Base-by-base conservation (phyloP, 2,113 vertebrate genomes). In the Clupea harengus region DNA sequence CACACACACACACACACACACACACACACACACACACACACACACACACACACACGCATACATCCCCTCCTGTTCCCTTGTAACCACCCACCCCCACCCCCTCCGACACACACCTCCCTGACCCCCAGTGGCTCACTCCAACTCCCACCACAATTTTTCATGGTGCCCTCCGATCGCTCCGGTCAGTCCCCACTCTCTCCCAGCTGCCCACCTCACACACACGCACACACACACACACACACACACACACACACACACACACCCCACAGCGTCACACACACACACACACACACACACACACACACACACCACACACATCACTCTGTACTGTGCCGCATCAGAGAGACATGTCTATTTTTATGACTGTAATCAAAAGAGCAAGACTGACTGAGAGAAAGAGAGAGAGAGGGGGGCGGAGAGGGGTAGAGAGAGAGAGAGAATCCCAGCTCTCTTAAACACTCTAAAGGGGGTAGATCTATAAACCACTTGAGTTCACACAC, bases 61-160 rank as follows among this genome's bases (percentile, higher is more conserved):
- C 86, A 78, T 85, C 83, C 87, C 86, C 86, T 81, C 88, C 89
- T 90, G 86, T 87, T 89, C 86, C 89, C 84, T 84, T 80, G 60
- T 81, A 52, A 78, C 81, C 87, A 86, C 54, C 60, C 82, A 54
- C 44, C 32, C 52, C 46, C 82, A 45, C 39, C 82, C 81, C 45
- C 54, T 32, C 80, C 50, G 22, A 18, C 15, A 75, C 84, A 78
- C 86, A 75, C 80, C 60, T 82, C 87, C 81, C 88, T 92, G 91
- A 93, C 91, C 93, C 93, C 90, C 89, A 82, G 88, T 91, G 90
- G 92, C 92, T 91, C 92, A 91, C 89, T 91, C 91, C 87, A 92
- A 93, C 89, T 93, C 93, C 92, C 91, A 89, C 86, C 90, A 89
- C 92, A 92, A 94, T 94, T 93, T 93, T 92, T 94, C 93, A 94